A percentile compares a stretch with the other conserved stretches of the same genome.
These are phyloP conservation scores for Drosophila tani DNA, from an alignment of 1,140 invertebrate species.

Conservation along the genomic window DNA sequence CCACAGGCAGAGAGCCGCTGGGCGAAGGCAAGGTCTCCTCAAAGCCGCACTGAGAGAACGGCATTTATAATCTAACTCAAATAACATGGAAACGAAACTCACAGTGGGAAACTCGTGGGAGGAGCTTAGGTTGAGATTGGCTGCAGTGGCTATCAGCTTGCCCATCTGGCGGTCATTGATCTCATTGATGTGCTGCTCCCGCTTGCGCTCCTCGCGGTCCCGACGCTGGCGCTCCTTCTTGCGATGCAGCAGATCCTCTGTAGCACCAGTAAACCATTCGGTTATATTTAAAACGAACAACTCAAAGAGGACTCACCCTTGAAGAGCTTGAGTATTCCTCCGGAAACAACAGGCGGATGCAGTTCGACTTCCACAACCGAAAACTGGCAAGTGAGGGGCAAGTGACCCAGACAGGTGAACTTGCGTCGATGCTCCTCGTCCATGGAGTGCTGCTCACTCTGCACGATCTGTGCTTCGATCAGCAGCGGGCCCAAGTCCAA, in stretches of 20 bases:
- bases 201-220: conserved; percentile 89
- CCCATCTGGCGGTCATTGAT: conserved; percentile 90
- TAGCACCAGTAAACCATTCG: not conserved
- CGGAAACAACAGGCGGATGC: conserved; percentile 89
- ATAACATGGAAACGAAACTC: conserved; percentile 11
- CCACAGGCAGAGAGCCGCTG: conserved; percentile 39
- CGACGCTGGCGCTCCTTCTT: conserved; percentile 87
- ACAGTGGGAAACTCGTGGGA: conserved; percentile 88
- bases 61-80: not conserved
- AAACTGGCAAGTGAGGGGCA: conserved; percentile 95
- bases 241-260: conserved; percentile 89
- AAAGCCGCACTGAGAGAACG: conserved; percentile 69
- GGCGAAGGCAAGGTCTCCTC: conserved; percentile 75
- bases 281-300: not conserved
- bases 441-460: conserved; percentile 94
- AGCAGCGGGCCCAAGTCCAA: conserved; percentile 91
- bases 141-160: conserved; percentile 85
- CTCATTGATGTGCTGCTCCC: conserved; percentile 89
- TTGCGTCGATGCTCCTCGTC: conserved; percentile 91
- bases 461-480: conserved; percentile 91
- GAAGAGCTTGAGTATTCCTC: conserved; percentile 88
- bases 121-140: conserved; percentile 88
- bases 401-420: conserved; percentile 93
- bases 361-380: conserved; percentile 95
- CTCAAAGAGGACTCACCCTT: conserved; percentile 86